Percentiles rank a stretch among this genome's conserved stretches.
These are phyloP conservation scores for Gavialis gangeticus DNA, from an alignment of 2,113 vertebrate species.

Conservation along the genomic window DNA sequence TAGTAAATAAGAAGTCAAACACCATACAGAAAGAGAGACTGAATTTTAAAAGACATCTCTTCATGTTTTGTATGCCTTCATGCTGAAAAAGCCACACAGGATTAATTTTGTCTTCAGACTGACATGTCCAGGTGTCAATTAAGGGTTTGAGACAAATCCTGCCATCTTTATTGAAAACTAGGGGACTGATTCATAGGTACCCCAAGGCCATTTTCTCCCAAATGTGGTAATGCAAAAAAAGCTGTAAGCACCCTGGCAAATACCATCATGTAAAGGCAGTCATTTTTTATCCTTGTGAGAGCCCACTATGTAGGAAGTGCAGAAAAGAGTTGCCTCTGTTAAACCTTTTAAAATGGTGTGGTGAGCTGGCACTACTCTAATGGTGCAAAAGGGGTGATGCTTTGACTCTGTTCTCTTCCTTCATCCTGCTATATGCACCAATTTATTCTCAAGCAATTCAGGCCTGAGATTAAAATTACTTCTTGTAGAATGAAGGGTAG, in stretches of 20 bases:
- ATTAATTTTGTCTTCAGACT: conserved; percentile 28
- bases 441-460: conserved; percentile 25
- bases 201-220: conserved; percentile 69
- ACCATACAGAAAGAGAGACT: neutral
- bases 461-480: neutral
- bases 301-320: conserved; percentile 23
- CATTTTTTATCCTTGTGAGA: conserved; percentile 43
- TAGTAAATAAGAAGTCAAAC: neutral
- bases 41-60: neutral
- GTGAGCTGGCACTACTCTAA: conserved; percentile 1
- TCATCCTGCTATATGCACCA: conserved; percentile 2
- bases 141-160: neutral
- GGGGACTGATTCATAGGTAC: conserved; percentile 37
- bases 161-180: conserved; percentile 7
- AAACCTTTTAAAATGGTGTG: conserved; percentile 43
- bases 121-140: neutral
- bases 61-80: neutral
- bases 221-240: conserved; percentile 47
- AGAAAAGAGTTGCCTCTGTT: conserved; percentile 52
- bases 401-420: conserved; percentile 22
- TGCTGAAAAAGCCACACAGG: conserved; percentile 8
- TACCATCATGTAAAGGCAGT: conserved; percentile 51
- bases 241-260: conserved; percentile 52
- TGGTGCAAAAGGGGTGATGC: conserved; percentile 15
- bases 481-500: neutral